Evolutionary conservation across 2,113 vertebrate genomes (phyloP), one percentile per base, ranked within the genome.

Genomic region (Bubo blakistoni): DNA sequence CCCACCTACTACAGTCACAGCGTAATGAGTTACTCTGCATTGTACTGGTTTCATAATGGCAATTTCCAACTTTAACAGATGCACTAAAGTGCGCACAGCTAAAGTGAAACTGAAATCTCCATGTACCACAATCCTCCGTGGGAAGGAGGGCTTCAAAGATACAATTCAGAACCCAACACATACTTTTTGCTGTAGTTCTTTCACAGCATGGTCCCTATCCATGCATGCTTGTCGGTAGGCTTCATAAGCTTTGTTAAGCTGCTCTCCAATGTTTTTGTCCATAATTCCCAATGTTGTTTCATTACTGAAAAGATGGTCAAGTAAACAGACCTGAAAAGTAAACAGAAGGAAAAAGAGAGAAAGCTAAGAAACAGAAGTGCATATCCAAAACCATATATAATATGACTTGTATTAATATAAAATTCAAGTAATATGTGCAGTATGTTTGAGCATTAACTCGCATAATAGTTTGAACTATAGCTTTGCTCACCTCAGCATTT

Each of bases 231-330:
- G 99, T 65, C 99, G 98, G 97, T 98, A 99, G 84, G 99, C 99
- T 98, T 99, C 99, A 14, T 99, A 99, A 91, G 99, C 99, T 98
- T 99, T 99, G 98, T 99, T 99, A 98, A 99, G 99, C 97, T 99
- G 99, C 88, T 99, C 99, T 94, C 98, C 99, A 81, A 99, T 99
- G 97, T 99, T 99, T 98, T 98, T 99, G 97, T 99, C 99, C 99
- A 99, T 99, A 98, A 98, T 98, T 98, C 95, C 97, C 97, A 96
- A 98, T 97, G 98, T 97, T 98, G 98, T 98, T 98, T 98, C 99
- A 99, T 99, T 97, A 99, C 99, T 99, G 98, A 98, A 97, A 95
- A 97, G 94, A 90, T 87, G 90, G 65, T 96, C 84, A 90, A 94
- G 86, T 91, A 90, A 94, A 88, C 47, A 97, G 79, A 94, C 91